These are phyloP conservation scores for Brevimyrus niger DNA, from an alignment of 2,113 vertebrate species.

Conservation along the genomic window DNA sequence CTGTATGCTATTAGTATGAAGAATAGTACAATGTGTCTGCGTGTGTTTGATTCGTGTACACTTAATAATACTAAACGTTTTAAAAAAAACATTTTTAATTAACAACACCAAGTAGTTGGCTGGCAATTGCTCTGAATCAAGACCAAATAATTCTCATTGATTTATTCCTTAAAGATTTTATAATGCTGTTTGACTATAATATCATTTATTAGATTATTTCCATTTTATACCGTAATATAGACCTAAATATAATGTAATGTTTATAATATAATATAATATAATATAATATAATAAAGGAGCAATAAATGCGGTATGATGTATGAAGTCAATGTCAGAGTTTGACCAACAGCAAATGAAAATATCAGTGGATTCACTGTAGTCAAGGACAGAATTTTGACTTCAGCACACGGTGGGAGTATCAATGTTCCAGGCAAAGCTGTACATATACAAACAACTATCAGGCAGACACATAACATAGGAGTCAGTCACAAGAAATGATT, in stretches of 20 bases:
- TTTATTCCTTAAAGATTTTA: background rate
- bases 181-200: background rate
- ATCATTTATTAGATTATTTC: background rate
- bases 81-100: background rate
- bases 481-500: background rate
- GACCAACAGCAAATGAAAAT: background rate
- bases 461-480: background rate
- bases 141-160: background rate
- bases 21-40: background rate
- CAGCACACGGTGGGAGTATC: background rate
- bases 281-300: background rate
- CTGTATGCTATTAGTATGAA: background rate
- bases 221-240: background rate
- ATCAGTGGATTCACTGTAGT: background rate
- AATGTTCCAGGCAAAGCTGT: background rate
- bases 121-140: background rate
- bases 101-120: background rate
- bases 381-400: background rate
- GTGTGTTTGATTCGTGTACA: background rate
- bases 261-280: background rate
- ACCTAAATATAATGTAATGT: background rate
- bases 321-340: background rate
- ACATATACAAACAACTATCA: background rate
- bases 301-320: background rate
- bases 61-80: background rate